A percentile compares a stretch with the other conserved stretches of the same genome.
Conservation (phyloP, 2,797 vertebrate genomes). For the Anolis apletophallus region DNA sequence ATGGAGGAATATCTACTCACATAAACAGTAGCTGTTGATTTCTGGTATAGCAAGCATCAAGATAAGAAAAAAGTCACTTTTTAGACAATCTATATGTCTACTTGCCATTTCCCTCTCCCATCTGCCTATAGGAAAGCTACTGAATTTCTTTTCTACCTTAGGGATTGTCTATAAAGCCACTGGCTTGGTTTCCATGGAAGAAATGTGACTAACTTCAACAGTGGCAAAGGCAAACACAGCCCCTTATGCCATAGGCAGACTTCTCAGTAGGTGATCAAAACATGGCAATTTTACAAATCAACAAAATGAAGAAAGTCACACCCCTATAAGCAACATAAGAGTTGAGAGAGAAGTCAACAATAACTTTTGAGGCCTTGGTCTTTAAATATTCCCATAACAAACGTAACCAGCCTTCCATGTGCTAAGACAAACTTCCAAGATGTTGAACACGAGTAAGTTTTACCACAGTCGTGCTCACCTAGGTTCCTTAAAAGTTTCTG, state of each 20-base stretch:
- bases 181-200: neutral
- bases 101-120: neutral
- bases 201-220: neutral
- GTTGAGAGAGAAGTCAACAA: neutral
- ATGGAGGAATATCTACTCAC: too few species aligned
- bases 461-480: neutral
- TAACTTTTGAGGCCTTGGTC: neutral
- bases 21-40: neutral
- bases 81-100: neutral
- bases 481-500: neutral
- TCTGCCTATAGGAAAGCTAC: neutral
- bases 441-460: neutral
- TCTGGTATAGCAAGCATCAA: neutral
- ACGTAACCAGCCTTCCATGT: neutral
- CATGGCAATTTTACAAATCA: neutral
- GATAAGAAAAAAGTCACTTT: neutral
- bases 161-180: neutral
- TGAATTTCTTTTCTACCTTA: neutral
- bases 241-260: neutral
- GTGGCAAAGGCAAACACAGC: neutral
- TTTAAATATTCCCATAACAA: neutral
- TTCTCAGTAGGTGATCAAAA: neutral
- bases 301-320: neutral
- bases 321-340: neutral
- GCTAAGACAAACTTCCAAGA: neutral